Conservation (phyloP, 2,113 vertebrate genomes). For the Lycaon pictus region DNA sequence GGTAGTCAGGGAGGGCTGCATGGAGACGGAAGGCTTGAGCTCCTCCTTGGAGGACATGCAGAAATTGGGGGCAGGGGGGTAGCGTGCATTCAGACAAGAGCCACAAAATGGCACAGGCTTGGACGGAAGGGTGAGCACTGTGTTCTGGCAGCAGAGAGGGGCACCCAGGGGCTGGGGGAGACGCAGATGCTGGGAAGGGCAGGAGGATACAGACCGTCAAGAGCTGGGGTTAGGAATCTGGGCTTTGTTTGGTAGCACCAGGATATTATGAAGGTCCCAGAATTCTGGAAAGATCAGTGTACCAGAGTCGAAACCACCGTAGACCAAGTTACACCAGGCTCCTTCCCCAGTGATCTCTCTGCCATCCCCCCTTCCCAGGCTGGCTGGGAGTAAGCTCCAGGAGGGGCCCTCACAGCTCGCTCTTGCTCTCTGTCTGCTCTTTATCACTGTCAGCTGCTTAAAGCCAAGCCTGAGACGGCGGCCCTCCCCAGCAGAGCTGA, state of each 20-base stretch:
- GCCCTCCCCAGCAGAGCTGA: conserved; percentile 77
- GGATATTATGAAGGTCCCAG: background rate
- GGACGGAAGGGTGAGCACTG: background rate
- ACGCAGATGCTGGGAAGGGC: background rate
- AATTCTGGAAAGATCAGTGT: background rate
- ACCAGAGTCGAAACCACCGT: background rate
- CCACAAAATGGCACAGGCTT: no score
- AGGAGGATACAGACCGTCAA: no score
- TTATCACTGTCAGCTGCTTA: conserved; percentile 84
- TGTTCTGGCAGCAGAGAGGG: background rate
- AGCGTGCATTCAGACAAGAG: background rate
- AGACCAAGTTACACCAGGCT: background rate
- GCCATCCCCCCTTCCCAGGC: background rate
- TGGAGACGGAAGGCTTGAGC: background rate
- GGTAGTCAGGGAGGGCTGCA: background rate
- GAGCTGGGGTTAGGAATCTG: background rate
- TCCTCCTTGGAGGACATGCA: background rate
- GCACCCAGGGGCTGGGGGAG: background rate
- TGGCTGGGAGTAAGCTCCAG: conserved; percentile 35
- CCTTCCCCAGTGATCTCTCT: background rate
- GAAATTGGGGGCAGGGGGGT: background rate
- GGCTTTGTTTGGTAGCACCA: background rate
- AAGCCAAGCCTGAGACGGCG: conserved; percentile 66
- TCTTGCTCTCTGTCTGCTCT: conserved; percentile 77
- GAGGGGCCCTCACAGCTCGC: conserved; percentile 58